A percentile compares a stretch with the other conserved stretches of the same genome.
Evolutionary conservation across 2,888 invertebrate genomes (phyloP).

Genomic region (Pomacea canaliculata): DNA sequence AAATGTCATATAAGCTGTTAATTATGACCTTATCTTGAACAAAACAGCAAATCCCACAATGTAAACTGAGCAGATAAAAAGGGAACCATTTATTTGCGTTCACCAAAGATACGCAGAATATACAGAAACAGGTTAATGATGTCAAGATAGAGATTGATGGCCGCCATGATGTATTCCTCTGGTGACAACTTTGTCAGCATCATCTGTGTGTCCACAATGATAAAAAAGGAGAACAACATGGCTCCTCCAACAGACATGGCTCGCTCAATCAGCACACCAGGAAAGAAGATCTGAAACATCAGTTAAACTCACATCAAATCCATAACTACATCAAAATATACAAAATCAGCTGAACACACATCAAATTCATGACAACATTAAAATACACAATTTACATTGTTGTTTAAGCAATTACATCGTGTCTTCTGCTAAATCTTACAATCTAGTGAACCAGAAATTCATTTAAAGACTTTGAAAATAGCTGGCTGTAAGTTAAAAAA

Average conservation of each 20-base stretch:
- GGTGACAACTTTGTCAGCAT: conserved; percentile 85
- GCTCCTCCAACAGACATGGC: conserved; percentile 80
- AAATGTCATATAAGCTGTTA: too few relatives aligned
- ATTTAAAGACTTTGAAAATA: too few relatives aligned
- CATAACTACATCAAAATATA: background rate
- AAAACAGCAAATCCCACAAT: too few relatives aligned
- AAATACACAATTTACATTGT: too few relatives aligned
- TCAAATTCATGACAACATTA: background rate
- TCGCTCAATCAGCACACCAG: conserved; percentile 80
- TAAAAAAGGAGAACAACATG: conserved; percentile 82
- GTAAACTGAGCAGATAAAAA: too few relatives aligned
- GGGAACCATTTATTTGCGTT: conserved; percentile 44
- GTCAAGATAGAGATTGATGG: conserved; percentile 88
- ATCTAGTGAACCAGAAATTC: too few relatives aligned
- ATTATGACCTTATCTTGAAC: too few relatives aligned
- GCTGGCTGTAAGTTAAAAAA: too few relatives aligned
- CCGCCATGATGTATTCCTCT: conserved; percentile 89
- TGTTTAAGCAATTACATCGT: too few relatives aligned
- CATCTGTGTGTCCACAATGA: conserved; percentile 87
- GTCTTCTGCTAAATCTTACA: too few relatives aligned
- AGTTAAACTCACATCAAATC: too few relatives aligned
- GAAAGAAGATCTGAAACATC: conserved; percentile 78
- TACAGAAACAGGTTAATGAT: conserved; percentile 88
- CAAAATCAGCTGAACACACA: background rate
- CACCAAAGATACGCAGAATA: conserved; percentile 79